Evolutionary conservation across 2,797 vertebrate genomes (phyloP).

Genomic region (Pangasius mekongensis): DNA sequence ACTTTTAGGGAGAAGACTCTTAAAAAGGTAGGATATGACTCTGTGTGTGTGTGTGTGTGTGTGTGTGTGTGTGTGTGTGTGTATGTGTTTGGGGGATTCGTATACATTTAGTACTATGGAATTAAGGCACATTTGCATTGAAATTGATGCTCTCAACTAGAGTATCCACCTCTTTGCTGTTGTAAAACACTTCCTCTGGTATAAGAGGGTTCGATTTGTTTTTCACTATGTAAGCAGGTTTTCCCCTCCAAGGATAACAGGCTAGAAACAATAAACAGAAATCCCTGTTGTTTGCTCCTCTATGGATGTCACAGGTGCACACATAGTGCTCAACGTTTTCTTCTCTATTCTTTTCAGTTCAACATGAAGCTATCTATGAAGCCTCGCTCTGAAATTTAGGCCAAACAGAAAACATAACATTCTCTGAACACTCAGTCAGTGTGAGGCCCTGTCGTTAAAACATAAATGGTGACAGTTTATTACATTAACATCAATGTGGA

Average conservation of each 20-base stretch:
- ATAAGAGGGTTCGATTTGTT: slow-evolving; percentile 1
- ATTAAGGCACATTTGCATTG: slow-evolving; percentile 1
- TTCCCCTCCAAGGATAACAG: not conserved
- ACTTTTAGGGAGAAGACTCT: not conserved
- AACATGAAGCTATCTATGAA: not conserved
- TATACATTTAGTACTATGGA: not conserved
- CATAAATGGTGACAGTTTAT: not conserved
- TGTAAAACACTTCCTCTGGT: slow-evolving; percentile 2
- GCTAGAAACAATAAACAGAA: slow-evolving; percentile 23
- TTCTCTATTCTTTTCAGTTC: not conserved
- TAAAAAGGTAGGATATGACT: not conserved
- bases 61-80: not conserved
- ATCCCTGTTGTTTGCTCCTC: slow-evolving; percentile 7
- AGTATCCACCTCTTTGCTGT: not conserved
- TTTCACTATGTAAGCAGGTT: slow-evolving; percentile 29
- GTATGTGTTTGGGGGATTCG: not conserved
- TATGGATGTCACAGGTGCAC: not conserved
- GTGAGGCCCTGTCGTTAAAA: not conserved
- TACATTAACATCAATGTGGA: not conserved
- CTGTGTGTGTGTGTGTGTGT: not conserved
- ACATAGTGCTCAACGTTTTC: not conserved
- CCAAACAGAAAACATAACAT: not conserved
- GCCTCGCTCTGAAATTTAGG: not conserved
- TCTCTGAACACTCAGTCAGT: not conserved
- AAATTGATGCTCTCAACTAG: not conserved